phyloP scores from a whole-genome alignment of 2,797 vertebrate species.

The Enteromius thamalakanensis region DNA sequence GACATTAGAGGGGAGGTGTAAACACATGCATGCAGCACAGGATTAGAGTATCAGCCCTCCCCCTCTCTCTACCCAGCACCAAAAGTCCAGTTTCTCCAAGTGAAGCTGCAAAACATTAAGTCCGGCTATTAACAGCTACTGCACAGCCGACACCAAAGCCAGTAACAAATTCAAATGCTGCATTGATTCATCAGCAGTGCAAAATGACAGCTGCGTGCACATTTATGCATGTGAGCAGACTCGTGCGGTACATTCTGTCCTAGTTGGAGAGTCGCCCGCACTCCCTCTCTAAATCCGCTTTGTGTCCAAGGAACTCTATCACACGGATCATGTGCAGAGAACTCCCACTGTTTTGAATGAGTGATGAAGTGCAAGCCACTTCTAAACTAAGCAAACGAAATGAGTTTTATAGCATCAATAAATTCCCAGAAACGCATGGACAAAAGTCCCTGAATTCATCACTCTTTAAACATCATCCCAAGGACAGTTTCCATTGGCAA shows the following conservation, averaged over 20 bases:
- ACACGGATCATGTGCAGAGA: not conserved
- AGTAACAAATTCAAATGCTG: conserved; percentile 16
- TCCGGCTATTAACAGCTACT: not conserved
- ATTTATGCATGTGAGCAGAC: conserved; percentile 39
- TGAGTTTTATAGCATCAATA: not conserved
- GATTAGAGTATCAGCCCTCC: conserved; percentile 24
- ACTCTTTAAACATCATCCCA: conserved; percentile 43
- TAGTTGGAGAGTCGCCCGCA: conserved; percentile 40
- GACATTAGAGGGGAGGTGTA: conserved; percentile 37
- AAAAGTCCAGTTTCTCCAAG: not conserved
- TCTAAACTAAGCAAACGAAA: not conserved
- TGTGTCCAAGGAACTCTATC: conserved; percentile 35
- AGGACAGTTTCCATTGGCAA: conserved; percentile 31
- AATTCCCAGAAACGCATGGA: conserved; percentile 20
- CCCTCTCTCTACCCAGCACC: not conserved
- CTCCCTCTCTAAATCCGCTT: conserved; percentile 38
- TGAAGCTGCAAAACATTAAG: not conserved
- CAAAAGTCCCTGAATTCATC: conserved; percentile 11
- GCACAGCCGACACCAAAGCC: not conserved
- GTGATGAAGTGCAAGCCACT: conserved; percentile 2
- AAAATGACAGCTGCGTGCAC: conserved; percentile 46
- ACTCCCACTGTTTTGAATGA: conserved; percentile 20
- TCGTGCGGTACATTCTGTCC: conserved; percentile 52
- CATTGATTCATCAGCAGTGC: conserved; percentile 33
- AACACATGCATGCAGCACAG: conserved; percentile 44